Percentiles rank a stretch among this genome's conserved stretches.
Evolutionary conservation across 92 coral and sea anemone species (phyloP).

Genomic region (Palythoa grandiflora): DNA sequence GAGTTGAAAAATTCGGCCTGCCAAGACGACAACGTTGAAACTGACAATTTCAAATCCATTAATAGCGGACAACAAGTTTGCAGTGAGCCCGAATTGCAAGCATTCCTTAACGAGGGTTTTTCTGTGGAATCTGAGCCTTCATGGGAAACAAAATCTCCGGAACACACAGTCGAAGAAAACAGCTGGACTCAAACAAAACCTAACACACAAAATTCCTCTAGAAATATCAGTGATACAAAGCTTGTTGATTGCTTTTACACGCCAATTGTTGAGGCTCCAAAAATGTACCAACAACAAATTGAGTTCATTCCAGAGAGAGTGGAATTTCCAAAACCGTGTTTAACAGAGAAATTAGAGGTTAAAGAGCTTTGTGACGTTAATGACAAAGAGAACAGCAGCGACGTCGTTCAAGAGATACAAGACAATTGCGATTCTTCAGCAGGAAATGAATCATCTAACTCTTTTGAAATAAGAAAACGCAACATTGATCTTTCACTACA

Average conservation of each 20-base stretch:
- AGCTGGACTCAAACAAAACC: background rate
- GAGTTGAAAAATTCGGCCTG: conserved; percentile 1
- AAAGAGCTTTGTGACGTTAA: background rate
- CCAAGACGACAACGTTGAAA: background rate
- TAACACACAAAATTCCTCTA: background rate
- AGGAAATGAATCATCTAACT: background rate
- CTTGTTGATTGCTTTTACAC: conserved; percentile 25
- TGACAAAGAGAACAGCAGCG: background rate
- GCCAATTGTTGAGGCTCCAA: conserved; percentile 19
- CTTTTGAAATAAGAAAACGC: conserved; percentile 52
- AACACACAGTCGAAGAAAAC: conserved; percentile 8
- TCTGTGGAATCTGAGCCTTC: conserved; percentile 3
- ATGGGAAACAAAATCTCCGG: conserved; percentile 20
- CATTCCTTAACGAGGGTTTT: background rate
- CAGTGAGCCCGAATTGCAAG: conserved; percentile 8
- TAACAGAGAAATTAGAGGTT: conserved; percentile 5
- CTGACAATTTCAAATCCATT: background rate
- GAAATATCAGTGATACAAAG: background rate
- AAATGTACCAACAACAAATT: background rate
- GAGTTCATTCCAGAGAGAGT: conserved; percentile 11
- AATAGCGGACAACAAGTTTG: background rate
- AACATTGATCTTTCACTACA: conserved; percentile 64
- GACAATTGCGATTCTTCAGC: background rate
- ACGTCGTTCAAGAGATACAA: too few species aligned
- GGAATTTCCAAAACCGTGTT: conserved; percentile 13